These are phyloP conservation scores for Ephydatia muelleri DNA, from an alignment of 37 sponge, comb jelly and placozoan species.

Conservation along the genomic window DNA sequence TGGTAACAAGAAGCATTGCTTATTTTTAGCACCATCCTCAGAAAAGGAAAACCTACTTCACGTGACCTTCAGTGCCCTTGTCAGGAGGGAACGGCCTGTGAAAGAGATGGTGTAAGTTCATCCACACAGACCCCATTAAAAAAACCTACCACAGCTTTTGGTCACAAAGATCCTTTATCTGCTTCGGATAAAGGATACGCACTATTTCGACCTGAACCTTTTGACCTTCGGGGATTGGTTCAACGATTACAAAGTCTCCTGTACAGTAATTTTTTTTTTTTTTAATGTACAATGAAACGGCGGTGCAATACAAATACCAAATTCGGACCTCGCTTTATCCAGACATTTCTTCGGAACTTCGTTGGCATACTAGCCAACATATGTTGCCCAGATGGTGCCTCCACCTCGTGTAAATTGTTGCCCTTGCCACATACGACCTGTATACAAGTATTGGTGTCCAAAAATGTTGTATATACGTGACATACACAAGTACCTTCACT, in stretches of 20 bases:
- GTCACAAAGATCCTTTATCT: slow-evolving; percentile 82
- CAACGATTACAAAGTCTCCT: slow-evolving; percentile 94
- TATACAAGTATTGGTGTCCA: too few species aligned
- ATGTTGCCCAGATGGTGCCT: slow-evolving; percentile 55
- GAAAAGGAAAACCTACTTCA: background rate
- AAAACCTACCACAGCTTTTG: slow-evolving; percentile 69
- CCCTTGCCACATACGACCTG: slow-evolving; percentile 86
- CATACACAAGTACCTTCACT: slow-evolving; percentile 77
- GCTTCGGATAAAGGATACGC: slow-evolving; percentile 86
- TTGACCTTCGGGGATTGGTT: slow-evolving; percentile 89
- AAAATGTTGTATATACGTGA: too few species aligned
- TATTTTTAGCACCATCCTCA: background rate
- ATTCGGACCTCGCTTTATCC: slow-evolving; percentile 92
- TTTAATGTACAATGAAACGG: background rate
- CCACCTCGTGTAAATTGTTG: slow-evolving; percentile 93
- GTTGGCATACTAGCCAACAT: slow-evolving; percentile 95
- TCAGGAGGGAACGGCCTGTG: background rate
- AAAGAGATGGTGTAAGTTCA: background rate
- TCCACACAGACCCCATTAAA: background rate
- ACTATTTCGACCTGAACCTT: slow-evolving; percentile 95
- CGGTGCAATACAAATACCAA: too few species aligned
- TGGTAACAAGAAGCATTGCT: background rate
- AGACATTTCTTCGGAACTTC: slow-evolving; percentile 94
- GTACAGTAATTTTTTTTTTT: background rate
- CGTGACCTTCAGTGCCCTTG: background rate